Evolutionary conservation across 2,888 invertebrate species (phyloP), one percentile per base, ranked within the genome.

Genomic region (Reticulitermes lucifugus): DNA sequence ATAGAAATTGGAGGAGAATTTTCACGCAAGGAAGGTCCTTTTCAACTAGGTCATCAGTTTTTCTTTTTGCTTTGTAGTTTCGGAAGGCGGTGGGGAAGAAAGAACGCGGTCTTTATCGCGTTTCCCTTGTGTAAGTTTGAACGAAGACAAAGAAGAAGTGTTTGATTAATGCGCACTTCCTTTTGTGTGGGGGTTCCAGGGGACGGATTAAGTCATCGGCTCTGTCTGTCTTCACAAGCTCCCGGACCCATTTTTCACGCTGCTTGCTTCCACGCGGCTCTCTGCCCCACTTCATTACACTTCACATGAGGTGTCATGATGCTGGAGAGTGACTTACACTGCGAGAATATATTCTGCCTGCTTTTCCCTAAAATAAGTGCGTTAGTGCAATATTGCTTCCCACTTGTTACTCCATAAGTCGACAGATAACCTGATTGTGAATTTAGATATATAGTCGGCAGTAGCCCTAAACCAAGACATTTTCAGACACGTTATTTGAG

Each of bases 121-220:
- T 81, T 70, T 70, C 81, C 70, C 81, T 81, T 81, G 81, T 70
- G 81, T 43, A 65, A 70, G 70, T 81, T 43, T 81, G 55, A 46
- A 83, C 71, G 73, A 75, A 83, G 73, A 83, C 73, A 73, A 83
- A 83, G 75, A 71, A 71, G 70, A 83, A 81, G 81, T 81, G 83
- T 83, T 83, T 83, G 83, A 83, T 83, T 83, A 83, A 83, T 83
- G 83, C 75, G 35, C 22, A 70, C 71, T 83, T 83, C 55, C 73
- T 35, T 83, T 75, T 83, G 75, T 73, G 59, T 25, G 81, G 29
- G 55, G 29, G n/a, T n/a, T 81, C 85, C 75, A 29, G 22, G 82
- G 84, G 86, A 86, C 84, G 86, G 84, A 86, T 86, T 86, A 86
- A 86, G 86, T 86, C 86, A 86, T 86, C 75, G 84, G 77, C 84